Percentiles rank a stretch among this genome's conserved stretches.
Conservation (phyloP, 2,797 vertebrate genomes). For the Hozukius guyotensis region DNA sequence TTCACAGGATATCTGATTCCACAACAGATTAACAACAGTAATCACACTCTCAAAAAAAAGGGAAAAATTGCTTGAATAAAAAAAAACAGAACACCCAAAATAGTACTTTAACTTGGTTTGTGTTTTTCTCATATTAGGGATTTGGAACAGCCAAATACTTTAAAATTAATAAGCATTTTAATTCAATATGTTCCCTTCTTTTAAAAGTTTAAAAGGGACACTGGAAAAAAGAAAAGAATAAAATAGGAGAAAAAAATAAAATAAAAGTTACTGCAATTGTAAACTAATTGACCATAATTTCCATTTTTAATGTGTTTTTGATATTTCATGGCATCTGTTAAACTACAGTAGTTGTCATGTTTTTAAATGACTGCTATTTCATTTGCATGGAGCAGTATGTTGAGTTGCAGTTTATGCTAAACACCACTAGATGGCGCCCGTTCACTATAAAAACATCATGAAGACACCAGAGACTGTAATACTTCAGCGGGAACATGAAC, state of each 20-base stretch:
- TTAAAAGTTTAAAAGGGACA: neutral
- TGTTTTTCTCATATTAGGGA: neutral
- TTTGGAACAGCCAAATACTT: neutral
- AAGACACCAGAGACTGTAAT: rapidly evolving
- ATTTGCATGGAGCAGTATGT: neutral
- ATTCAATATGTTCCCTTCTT: neutral
- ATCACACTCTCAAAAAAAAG: neutral
- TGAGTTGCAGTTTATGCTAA: neutral
- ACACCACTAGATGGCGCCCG: conserved; percentile 45
- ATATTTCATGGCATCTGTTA: neutral
- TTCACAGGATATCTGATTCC: neutral
- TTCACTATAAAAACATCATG: neutral
- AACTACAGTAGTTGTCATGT: neutral
- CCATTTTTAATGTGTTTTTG: neutral
- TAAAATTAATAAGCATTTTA: neutral
- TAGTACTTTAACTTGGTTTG: neutral
- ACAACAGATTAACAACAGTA: neutral
- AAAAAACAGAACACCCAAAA: neutral
- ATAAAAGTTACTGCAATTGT: too few species aligned
- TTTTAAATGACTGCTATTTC: neutral
- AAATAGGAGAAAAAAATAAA: neutral
- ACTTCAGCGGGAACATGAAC: neutral
- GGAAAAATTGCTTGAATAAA: neutral
- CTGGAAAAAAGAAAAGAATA: neutral
- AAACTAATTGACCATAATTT: neutral